Conservation (phyloP, 1,140 invertebrate genomes). For the Aphaenogaster rudis region DNA sequence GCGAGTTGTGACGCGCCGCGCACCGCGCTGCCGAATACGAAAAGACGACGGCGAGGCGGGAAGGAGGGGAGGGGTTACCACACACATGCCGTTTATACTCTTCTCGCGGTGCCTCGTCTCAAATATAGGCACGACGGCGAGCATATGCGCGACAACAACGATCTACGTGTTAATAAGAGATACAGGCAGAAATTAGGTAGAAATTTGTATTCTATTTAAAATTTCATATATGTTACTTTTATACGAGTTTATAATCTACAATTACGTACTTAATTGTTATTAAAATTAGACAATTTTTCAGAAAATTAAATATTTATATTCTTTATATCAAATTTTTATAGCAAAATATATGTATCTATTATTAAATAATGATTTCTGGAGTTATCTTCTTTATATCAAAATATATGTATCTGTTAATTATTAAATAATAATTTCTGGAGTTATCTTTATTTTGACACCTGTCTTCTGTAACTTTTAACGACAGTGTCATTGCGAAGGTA, state of each 20-base stretch:
- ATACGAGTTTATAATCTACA: background rate
- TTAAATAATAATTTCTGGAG: background rate
- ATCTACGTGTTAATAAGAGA: background rate
- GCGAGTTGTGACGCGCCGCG: background rate
- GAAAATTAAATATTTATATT: background rate
- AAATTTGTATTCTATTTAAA: background rate
- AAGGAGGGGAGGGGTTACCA: conserved; percentile 2
- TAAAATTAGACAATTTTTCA: background rate
- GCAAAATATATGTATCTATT: background rate
- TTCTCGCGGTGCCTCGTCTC: background rate
- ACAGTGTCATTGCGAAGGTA: too few species aligned
- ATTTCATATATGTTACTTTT: background rate
- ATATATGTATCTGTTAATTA: background rate
- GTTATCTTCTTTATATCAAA: background rate
- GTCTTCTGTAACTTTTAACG: background rate
- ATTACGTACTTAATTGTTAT: background rate
- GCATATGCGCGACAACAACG: background rate
- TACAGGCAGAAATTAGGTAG: background rate
- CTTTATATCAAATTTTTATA: too few species aligned
- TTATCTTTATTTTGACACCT: background rate
- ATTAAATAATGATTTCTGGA: background rate
- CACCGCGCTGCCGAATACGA: background rate
- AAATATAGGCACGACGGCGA: background rate
- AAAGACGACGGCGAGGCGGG: background rate
- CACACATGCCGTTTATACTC: background rate